phyloP scores from a whole-genome alignment of 2,797 vertebrate species.

The Rhinophrynus dorsalis region DNA sequence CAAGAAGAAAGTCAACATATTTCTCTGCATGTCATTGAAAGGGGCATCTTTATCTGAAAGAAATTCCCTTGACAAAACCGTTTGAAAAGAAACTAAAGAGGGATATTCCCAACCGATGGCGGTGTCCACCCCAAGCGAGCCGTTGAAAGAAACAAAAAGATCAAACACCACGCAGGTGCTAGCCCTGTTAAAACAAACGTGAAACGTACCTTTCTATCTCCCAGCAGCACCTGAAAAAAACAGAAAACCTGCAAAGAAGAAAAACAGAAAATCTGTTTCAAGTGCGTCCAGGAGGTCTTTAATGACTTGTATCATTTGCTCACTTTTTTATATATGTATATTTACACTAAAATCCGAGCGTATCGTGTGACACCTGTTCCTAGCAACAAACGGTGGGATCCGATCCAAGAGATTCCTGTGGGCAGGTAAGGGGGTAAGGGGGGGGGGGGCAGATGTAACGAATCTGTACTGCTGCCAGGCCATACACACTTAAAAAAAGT shows the following conservation, averaged over 20 bases:
- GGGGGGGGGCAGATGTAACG: constrained; percentile 31
- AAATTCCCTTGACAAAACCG: constrained; percentile 17
- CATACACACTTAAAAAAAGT: too few species aligned
- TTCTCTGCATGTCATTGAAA: neutral
- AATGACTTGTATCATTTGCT: constrained; percentile 6
- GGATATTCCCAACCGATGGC: constrained; percentile 28
- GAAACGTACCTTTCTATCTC: neutral
- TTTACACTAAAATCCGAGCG: neutral
- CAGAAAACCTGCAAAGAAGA: neutral
- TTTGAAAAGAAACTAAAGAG: constrained; percentile 3
- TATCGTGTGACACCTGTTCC: constrained; percentile 34
- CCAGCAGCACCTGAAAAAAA: neutral
- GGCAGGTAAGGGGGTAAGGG: constrained; percentile 26
- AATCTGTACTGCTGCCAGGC: constrained; percentile 10
- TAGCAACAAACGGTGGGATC: constrained; percentile 6
- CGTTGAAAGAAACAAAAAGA: neutral
- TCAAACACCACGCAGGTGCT: constrained; percentile 26
- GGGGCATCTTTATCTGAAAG: neutral
- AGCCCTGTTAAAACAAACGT: neutral
- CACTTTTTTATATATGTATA: constrained; percentile 1
- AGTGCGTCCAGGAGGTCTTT: constrained; percentile 4
- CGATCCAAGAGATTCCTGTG: constrained; percentile 17
- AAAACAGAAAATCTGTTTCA: constrained; percentile 1
- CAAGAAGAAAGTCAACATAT: neutral
- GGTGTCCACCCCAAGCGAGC: neutral